Percentiles rank a stretch among this genome's conserved stretches.
Evolutionary conservation across 2,888 invertebrate genomes (phyloP).

Genomic region (Agrochola litura): DNA sequence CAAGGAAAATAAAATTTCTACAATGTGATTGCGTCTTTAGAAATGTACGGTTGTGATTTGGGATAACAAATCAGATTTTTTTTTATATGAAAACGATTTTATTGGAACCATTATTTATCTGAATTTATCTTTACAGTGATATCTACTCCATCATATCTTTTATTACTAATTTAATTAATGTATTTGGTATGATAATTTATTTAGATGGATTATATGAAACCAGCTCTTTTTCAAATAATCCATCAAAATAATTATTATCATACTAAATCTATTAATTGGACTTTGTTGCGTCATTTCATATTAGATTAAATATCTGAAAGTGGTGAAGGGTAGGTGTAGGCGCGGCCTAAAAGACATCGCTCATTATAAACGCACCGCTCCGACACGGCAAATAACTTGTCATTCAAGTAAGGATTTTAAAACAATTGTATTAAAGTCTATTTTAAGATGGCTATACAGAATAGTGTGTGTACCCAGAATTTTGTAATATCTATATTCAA

Average conservation of each 20-base stretch:
- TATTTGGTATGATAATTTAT: background rate
- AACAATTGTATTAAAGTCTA: too few species aligned
- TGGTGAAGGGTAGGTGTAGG: background rate
- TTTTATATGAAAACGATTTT: background rate
- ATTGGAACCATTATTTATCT: background rate
- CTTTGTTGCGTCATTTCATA: background rate
- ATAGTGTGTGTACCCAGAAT: too few species aligned
- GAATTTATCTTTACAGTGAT: constrained; percentile 4
- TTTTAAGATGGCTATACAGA: too few species aligned
- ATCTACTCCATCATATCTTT: background rate
- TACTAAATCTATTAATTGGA: background rate
- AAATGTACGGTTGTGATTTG: background rate
- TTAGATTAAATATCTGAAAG: background rate
- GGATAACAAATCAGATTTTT: background rate
- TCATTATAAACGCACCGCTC: too few species aligned
- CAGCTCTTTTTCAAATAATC: background rate
- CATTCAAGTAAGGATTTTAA: too few species aligned
- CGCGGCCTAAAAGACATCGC: too few species aligned
- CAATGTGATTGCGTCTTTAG: background rate
- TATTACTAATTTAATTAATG: background rate
- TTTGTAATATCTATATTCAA: too few species aligned
- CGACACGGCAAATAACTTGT: too few species aligned
- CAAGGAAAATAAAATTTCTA: background rate
- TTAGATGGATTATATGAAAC: background rate
- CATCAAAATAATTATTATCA: background rate